phyloP scores from a whole-genome alignment of 2,113 vertebrate genomes.

The Glareola pratincola region DNA sequence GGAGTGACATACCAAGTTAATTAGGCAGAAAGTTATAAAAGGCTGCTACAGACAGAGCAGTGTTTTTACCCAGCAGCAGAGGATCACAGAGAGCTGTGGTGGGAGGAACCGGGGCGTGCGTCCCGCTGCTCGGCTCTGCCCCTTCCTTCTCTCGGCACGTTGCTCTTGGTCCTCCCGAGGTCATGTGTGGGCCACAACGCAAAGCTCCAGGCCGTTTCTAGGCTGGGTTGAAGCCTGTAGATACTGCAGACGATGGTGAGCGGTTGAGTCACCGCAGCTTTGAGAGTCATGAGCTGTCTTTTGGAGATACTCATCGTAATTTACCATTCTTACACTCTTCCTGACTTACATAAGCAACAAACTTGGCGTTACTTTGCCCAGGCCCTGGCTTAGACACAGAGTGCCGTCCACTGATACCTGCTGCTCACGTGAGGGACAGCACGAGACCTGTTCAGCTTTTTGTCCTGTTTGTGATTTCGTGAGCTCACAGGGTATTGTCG shows the following conservation, averaged over 20 bases:
- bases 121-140: fast-evolving
- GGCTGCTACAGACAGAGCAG: background rate
- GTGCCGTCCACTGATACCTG: background rate
- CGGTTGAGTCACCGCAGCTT: background rate
- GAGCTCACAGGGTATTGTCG: background rate
- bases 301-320: background rate
- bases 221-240: fast-evolving
- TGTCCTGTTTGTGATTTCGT: fast-evolving
- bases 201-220: background rate
- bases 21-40: background rate
- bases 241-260: background rate
- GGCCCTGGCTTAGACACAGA: fast-evolving
- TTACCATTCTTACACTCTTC: background rate
- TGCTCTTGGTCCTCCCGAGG: background rate
- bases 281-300: background rate
- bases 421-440: background rate
- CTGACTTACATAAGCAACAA: background rate
- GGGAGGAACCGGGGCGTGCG: background rate
- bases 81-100: fast-evolving
- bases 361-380: background rate
- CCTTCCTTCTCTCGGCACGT: fast-evolving
- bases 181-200: background rate
- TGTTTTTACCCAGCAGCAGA: background rate
- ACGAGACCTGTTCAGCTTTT: too few species aligned
- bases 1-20: background rate